phyloP scores from a whole-genome alignment of 1,140 invertebrate species.

The Yoshiicerus persimilis region DNA sequence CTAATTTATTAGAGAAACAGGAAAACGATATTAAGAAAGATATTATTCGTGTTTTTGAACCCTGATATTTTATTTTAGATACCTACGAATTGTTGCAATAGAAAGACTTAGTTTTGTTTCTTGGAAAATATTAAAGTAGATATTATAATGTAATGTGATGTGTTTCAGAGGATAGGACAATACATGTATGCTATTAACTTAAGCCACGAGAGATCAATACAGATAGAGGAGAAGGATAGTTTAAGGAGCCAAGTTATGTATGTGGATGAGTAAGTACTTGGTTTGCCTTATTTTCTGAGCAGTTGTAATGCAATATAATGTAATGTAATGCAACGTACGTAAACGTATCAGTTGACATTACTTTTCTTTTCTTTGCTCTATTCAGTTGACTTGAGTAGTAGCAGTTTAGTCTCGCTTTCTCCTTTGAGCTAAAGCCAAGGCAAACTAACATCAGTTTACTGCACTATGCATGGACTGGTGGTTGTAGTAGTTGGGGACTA shows the following conservation, averaged over 20 bases:
- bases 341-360: neutral
- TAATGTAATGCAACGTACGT: neutral
- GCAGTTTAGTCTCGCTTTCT: neutral
- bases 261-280: neutral
- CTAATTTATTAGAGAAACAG: too few relatives aligned
- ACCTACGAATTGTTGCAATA: too few relatives aligned
- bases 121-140: too few relatives aligned
- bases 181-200: neutral
- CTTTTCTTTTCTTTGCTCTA: neutral
- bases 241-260: neutral
- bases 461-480: neutral
- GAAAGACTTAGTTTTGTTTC: too few relatives aligned
- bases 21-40: too few relatives aligned
- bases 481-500: neutral
- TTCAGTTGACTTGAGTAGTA: neutral
- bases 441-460: neutral
- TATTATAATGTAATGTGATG: neutral
- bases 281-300: neutral
- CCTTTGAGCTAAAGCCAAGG: neutral
- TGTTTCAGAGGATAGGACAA: neutral
- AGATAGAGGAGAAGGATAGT: neutral
- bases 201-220: neutral
- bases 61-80: too few relatives aligned
- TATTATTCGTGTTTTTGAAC: too few relatives aligned
- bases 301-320: slow-evolving; percentile 14